These are phyloP conservation scores for Strigops habroptila DNA, from an alignment of 2,113 vertebrate species.

Conservation along the genomic window DNA sequence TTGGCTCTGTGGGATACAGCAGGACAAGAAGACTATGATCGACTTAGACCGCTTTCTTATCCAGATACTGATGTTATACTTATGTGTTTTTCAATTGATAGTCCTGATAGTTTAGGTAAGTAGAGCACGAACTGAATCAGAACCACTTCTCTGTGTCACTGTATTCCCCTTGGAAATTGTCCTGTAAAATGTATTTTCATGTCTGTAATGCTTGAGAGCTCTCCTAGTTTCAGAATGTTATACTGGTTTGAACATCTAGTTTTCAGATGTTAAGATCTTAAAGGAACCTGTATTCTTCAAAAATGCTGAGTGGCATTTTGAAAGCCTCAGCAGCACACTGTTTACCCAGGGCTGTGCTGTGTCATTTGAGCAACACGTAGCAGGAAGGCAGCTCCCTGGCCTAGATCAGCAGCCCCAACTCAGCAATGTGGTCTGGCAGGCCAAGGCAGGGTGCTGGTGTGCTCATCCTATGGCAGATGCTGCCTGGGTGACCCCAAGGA, in stretches of 20 bases:
- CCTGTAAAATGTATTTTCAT: neutral
- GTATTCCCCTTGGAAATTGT: neutral
- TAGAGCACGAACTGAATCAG: neutral
- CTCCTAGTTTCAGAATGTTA: neutral
- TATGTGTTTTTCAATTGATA: slow-evolving; percentile 99
- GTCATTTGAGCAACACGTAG: neutral
- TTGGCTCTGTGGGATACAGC: slow-evolving; percentile 98
- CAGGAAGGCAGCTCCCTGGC: neutral
- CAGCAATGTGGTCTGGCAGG: rapidly evolving
- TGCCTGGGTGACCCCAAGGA: neutral
- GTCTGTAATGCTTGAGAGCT: neutral
- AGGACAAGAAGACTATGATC: slow-evolving; percentile 97
- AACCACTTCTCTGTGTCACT: neutral
- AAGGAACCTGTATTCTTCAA: neutral
- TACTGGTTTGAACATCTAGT: neutral
- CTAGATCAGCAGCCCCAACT: neutral
- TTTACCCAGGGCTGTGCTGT: neutral
- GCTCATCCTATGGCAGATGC: neutral
- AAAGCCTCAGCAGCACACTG: neutral
- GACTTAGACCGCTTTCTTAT: slow-evolving; percentile 95
- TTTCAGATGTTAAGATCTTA: neutral
- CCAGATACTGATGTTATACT: slow-evolving; percentile 98
- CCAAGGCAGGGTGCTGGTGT: neutral
- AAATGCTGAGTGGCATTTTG: rapidly evolving
- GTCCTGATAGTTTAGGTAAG: slow-evolving; percentile 98